Evolutionary conservation across 2,113 vertebrate species (phyloP).

Genomic region (Zingel zingel): DNA sequence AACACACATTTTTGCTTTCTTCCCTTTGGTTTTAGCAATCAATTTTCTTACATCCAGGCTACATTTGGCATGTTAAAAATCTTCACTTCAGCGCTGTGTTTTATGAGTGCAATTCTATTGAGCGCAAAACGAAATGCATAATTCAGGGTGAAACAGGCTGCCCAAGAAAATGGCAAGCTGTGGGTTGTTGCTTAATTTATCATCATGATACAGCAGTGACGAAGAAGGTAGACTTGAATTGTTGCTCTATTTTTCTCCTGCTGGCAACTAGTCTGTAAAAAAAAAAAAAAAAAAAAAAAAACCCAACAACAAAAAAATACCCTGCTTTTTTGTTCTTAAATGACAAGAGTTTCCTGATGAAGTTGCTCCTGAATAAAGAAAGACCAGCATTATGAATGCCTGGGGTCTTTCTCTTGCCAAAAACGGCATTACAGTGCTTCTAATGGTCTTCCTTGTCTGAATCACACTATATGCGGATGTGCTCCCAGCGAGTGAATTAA

Average conservation of each 20-base stretch:
- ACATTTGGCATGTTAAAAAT: slow-evolving; percentile 51
- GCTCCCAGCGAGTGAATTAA: slow-evolving; percentile 55
- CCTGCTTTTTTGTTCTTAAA: slow-evolving; percentile 63
- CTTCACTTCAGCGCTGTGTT: slow-evolving; percentile 46
- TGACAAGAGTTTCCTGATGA: slow-evolving; percentile 68
- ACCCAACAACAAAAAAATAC: background rate
- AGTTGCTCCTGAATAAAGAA: slow-evolving; percentile 72
- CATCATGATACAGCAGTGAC: slow-evolving; percentile 5
- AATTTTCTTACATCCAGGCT: slow-evolving; percentile 22
- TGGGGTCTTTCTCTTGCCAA: slow-evolving; percentile 54
- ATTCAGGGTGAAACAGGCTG: slow-evolving; percentile 45
- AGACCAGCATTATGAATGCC: slow-evolving; percentile 58
- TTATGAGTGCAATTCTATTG: slow-evolving; percentile 56
- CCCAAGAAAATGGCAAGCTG: slow-evolving; percentile 23
- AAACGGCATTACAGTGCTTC: slow-evolving; percentile 68
- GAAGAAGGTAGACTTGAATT: background rate
- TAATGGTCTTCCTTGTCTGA: slow-evolving; percentile 60
- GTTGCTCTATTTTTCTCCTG: slow-evolving; percentile 23
- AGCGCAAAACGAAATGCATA: slow-evolving; percentile 59
- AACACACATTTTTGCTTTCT: slow-evolving; percentile 20
- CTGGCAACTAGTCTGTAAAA: slow-evolving; percentile 39
- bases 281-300: background rate
- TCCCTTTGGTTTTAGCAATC: slow-evolving; percentile 25
- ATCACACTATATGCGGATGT: slow-evolving; percentile 49
- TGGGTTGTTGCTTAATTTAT: slow-evolving; percentile 39